A percentile compares a stretch with the other conserved stretches of the same genome.
Evolutionary conservation across 2,113 vertebrate species (phyloP).

Genomic region (Pollachius pollachius): DNA sequence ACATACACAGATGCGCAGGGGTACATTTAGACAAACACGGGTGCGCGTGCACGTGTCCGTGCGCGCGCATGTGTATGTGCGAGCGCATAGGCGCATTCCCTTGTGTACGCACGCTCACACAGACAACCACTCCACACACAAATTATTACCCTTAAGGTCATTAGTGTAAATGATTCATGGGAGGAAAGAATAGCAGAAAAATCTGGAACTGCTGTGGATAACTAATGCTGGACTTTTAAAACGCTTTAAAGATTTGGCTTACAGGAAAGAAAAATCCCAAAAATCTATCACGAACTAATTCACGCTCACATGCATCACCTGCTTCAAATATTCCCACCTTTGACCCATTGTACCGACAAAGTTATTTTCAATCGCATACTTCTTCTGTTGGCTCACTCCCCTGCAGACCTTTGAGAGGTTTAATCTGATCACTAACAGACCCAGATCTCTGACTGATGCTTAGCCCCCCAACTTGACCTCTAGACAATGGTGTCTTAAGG

Average conservation of each 20-base stretch:
- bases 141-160: slow-evolving; percentile 43
- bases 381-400: slow-evolving; percentile 3
- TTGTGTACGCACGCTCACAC: neutral
- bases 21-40: too few relatives aligned
- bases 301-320: slow-evolving; percentile 10
- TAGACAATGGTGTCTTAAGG: slow-evolving; percentile 46
- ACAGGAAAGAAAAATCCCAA: neutral
- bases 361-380: slow-evolving; percentile 6
- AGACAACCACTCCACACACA: slow-evolving; percentile 20
- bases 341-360: slow-evolving; percentile 37
- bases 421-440: slow-evolving; percentile 40
- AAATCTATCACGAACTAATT: neutral
- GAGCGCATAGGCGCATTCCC: too few relatives aligned
- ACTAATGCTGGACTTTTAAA: slow-evolving; percentile 2
- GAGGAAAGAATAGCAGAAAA: slow-evolving; percentile 33
- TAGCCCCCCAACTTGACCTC: slow-evolving; percentile 19
- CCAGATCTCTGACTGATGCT: slow-evolving; percentile 12
- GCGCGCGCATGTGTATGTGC: too few relatives aligned
- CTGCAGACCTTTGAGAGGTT: slow-evolving; percentile 15
- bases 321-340: slow-evolving; percentile 30
- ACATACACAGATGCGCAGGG: slow-evolving; percentile 1
- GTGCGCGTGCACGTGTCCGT: too few relatives aligned
- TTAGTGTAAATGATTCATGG: slow-evolving; percentile 52
- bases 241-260: neutral
- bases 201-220: slow-evolving; percentile 23